Base-by-base conservation (phyloP, 2,888 invertebrate species). In the Alviniconcha strummeri region DNA sequence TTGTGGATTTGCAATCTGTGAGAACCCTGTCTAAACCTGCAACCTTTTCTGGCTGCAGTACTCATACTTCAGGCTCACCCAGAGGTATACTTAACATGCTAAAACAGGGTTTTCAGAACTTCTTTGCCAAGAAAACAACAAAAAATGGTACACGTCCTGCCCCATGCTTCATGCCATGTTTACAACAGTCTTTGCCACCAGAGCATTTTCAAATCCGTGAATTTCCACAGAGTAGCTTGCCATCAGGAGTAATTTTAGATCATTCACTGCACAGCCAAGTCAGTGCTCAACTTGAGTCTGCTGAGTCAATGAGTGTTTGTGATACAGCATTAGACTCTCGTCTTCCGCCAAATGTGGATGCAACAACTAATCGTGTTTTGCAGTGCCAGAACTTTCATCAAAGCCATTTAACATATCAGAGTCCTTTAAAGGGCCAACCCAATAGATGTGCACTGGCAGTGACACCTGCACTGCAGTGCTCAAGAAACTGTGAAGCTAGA, bases 181-280 rank as follows among this genome's bases (percentile, higher is more conserved):
- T 67, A 2, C 54, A 17, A 9, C 17, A 15, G 8, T 15, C 17
- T n/a, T 74, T 64, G 9, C 81, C 75, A 6, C 75, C 15, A 13
- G 81, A 60, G 11, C 81, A 83, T 19, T 85, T 85, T 77, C 83
- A 80, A 9, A 81, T 85, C 17, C n/a, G 91, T 74, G 88, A 90
- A 78, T 91, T 91, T 85, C 91, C 91, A 19, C 84, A 85, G 80
- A 91, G 91, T 80, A 91, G 91, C 64, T 56, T 87, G 19, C 77
- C 76, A 0, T 5, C 71, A 52, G 2, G 55, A 52, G 52, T 54
- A 4, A 19, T 76, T 57, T 5, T 52, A 17, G 67, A 79, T 3
- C 36, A 36, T 36, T 36, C 36, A 36, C 36, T 3, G 36, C 36
- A 36, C 36, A 36, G 36, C 36, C 36, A 36, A 1, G 36, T 36